A percentile compares a stretch with the other conserved stretches of the same genome.
Conservation (phyloP, 53 echinoderm and acorn worm genomes). For the Paelopatides confundens region DNA sequence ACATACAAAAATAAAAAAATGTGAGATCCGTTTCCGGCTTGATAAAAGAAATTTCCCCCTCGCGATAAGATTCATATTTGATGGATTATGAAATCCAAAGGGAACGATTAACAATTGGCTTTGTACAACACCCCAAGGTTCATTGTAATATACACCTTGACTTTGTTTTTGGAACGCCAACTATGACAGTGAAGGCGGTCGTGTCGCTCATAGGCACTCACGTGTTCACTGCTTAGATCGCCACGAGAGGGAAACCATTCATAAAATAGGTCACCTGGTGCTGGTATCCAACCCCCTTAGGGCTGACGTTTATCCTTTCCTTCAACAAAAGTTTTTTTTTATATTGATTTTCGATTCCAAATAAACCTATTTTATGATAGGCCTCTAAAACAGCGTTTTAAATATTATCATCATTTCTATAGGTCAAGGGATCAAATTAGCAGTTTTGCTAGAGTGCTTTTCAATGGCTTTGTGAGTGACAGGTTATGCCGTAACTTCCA, state of each 20-base stretch:
- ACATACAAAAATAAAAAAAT: not conserved
- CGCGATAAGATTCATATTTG: not conserved
- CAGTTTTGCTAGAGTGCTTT: not conserved
- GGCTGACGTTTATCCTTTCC: not conserved
- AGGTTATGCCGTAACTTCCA: not conserved
- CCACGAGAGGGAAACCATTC: not conserved
- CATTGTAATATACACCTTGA: slow-evolving; percentile 17
- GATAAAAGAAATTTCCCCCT: not conserved
- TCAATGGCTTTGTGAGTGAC: slow-evolving; percentile 5
- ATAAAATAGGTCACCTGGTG: not conserved
- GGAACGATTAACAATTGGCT: slow-evolving; percentile 8
- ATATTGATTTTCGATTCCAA: slow-evolving; percentile 11
- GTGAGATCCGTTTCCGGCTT: not conserved
- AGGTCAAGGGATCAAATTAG: slow-evolving; percentile 1
- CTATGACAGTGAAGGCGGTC: not conserved
- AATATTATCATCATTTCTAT: not conserved
- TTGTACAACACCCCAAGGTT: slow-evolving; percentile 22
- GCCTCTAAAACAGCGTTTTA: not conserved
- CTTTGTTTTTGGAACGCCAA: slow-evolving; percentile 22
- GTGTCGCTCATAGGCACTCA: not conserved
- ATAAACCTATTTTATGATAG: not conserved
- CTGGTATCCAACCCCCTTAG: not conserved
- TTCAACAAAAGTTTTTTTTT: not conserved
- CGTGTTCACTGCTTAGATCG: not conserved
- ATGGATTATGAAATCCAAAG: slow-evolving; percentile 11